Percentiles rank a stretch among this genome's conserved stretches.
These are phyloP conservation scores for Hymenopus coronatus DNA, from an alignment of 2,888 invertebrate species.

Conservation along the genomic window DNA sequence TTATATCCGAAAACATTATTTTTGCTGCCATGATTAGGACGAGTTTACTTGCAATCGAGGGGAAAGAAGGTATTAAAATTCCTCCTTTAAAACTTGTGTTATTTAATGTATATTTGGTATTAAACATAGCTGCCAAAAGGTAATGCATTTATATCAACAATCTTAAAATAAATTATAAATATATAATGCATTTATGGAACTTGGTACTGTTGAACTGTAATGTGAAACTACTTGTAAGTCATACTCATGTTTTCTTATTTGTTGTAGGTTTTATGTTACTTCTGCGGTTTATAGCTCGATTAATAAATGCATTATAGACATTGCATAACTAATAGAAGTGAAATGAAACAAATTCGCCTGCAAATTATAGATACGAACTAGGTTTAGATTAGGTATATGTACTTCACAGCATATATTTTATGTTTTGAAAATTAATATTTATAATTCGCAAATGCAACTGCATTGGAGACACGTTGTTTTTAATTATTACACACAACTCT, in stretches of 20 bases:
- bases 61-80: not conserved
- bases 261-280: not conserved
- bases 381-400: not conserved
- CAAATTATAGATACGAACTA: not conserved
- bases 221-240: not conserved
- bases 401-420: not conserved
- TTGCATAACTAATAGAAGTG: not conserved
- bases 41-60: not conserved
- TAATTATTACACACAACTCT: too few species aligned
- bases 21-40: not conserved
- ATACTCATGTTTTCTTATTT: not conserved
- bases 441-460: not conserved
- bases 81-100: not conserved
- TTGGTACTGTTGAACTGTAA: too few species aligned
- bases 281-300: not conserved
- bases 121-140: not conserved
- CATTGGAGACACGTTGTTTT: too few species aligned
- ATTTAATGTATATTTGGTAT: not conserved
- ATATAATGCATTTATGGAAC: too few species aligned
- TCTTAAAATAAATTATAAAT: too few species aligned
- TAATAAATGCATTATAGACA: not conserved
- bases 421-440: not conserved
- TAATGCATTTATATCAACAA: not conserved
- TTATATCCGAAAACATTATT: slow-evolving; percentile 13
- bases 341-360: not conserved